These are phyloP conservation scores for Cotesia typhae DNA, from an alignment of 1,140 invertebrate species.

Conservation along the genomic window DNA sequence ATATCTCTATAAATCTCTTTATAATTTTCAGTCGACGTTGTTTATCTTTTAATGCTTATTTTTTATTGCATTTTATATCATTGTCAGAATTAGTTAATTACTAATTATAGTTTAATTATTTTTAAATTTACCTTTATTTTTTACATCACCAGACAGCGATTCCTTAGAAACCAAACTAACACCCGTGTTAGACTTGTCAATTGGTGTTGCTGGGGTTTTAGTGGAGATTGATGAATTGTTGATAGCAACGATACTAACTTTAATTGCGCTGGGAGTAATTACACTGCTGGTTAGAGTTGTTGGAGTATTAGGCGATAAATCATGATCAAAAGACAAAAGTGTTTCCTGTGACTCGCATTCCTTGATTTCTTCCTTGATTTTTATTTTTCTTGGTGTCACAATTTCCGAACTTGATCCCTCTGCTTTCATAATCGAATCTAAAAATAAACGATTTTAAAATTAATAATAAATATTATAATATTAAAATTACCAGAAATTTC, in stretches of 20 bases:
- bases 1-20: too few species aligned
- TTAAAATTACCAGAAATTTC: too few species aligned
- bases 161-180: constrained; percentile 52
- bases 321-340: constrained; percentile 38
- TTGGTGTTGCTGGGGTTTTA: constrained; percentile 30
- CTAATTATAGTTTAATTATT: not conserved
- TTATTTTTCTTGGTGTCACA: constrained; percentile 56
- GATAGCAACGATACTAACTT: constrained; percentile 44
- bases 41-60: too few species aligned
- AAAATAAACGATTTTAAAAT: too few species aligned
- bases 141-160: constrained; percentile 19
- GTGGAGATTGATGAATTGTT: constrained; percentile 34
- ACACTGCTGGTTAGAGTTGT: constrained; percentile 19
- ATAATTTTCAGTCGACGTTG: too few species aligned
- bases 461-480: too few species aligned
- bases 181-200: constrained; percentile 47
- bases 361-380: constrained; percentile 61
- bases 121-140: constrained; percentile 49
- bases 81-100: not conserved
- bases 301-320: constrained; percentile 32
- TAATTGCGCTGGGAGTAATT: constrained; percentile 36
- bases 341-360: constrained; percentile 36
- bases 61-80: too few species aligned
- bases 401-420: constrained; percentile 53
- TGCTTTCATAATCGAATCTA: constrained; percentile 54